A percentile compares a stretch with the other conserved stretches of the same genome.
Evolutionary conservation across 2,888 invertebrate species (phyloP).

Genomic region (Escarpia spicata): DNA sequence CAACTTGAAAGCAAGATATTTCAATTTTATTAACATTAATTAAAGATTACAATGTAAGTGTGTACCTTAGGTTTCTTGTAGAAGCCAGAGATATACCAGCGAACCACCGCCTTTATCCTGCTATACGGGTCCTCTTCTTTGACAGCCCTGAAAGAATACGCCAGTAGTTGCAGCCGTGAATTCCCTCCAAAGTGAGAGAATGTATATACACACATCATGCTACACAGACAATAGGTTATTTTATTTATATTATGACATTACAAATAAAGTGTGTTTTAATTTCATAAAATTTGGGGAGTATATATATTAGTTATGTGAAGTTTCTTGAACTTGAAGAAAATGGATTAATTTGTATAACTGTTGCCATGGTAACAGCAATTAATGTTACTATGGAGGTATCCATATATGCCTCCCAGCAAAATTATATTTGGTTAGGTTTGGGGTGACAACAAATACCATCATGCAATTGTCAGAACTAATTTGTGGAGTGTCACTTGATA

Average conservation of each 20-base stretch:
- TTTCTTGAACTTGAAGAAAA: too few relatives aligned
- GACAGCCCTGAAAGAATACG: conserved; percentile 75
- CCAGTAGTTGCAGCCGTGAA: not conserved
- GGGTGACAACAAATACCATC: too few relatives aligned
- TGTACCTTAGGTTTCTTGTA: conserved; percentile 87
- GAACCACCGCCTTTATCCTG: conserved; percentile 85
- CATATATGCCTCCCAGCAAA: too few relatives aligned
- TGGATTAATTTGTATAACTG: too few relatives aligned
- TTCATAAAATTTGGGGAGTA: too few relatives aligned
- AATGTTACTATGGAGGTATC: too few relatives aligned
- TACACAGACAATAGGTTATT: not conserved
- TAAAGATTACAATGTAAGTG: not conserved
- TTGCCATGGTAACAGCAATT: too few relatives aligned
- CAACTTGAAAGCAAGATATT: not conserved
- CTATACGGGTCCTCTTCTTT: conserved; percentile 86
- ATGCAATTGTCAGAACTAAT: too few relatives aligned
- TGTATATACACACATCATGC: not conserved
- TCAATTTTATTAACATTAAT: not conserved
- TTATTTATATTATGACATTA: not conserved
- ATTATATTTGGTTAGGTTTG: too few relatives aligned
- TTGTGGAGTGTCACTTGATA: not conserved
- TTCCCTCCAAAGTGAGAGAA: not conserved
- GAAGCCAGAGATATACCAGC: conserved; percentile 92
- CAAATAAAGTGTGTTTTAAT: not conserved
- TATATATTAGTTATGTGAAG: too few relatives aligned